Evolutionary conservation across 2,888 invertebrate genomes (phyloP), one percentile per base, ranked within the genome.

Genomic region (Temnothorax ravouxi): DNA sequence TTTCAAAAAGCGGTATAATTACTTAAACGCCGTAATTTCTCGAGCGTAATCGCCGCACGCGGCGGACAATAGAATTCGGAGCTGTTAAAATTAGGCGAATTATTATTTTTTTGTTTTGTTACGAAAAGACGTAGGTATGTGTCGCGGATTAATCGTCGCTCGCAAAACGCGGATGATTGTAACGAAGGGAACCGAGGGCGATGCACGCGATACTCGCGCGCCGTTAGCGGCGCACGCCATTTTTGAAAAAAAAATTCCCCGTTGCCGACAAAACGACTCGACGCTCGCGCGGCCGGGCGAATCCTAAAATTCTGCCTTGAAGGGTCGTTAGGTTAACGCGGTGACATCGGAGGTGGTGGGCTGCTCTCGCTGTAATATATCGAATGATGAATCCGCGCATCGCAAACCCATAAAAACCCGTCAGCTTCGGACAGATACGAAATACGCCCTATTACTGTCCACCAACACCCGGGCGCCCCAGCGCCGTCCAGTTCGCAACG

Each of bases 401-500:
- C 93, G 93, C 93, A 93, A 94, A 93, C 91, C 93, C 94, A 94
- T 94, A 94, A 94, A 94, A 94, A 93, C 93, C 93, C 93, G 93
- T 94, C 94, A 94, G 92, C 87, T 86, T 90, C 91, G 91, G 94
- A 94, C 94, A 94, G 94, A 92, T 92, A 93, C 93, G 93, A 94
- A 94, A 94, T 94, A 94, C 93, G 94, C 93, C 93, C 94, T 94
- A 94, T 94, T 94, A 94, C 94, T 93, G 93, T 93, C 93, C 91
- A 91, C 92, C 92, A 92, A 92, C 93, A 92, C 90, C 92, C 91
- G 86, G 64, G 64, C 89, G 85, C 82, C 86, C 86, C 87, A 87
- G 83, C 88, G 88, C 88, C 92, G 91, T 93, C 89, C 92, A 91
- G 92, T 91, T 93, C 92, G 92, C 92, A 93, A 93, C 92, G 92